Evolutionary conservation across 2,113 vertebrate species (phyloP).

Genomic region (Colinus virginianus): DNA sequence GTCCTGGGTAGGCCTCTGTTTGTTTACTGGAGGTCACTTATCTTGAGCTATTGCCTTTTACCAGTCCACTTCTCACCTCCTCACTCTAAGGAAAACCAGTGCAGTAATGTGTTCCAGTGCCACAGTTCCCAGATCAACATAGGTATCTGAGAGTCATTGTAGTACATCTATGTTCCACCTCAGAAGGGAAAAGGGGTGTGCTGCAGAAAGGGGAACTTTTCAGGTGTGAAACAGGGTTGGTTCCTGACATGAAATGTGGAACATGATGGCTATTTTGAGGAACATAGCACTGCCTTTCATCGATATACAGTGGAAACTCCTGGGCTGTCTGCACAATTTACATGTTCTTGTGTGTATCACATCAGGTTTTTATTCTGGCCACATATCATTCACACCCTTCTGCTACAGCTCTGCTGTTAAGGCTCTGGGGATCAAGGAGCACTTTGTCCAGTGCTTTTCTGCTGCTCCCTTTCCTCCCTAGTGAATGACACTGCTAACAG

Average conservation of each 20-base stretch:
- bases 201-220: background rate
- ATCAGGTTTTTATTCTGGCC: fast-evolving
- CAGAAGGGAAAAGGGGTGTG: background rate
- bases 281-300: background rate
- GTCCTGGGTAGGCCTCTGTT: slow-evolving; percentile 1
- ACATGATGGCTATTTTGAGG: background rate
- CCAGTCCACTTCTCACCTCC: background rate
- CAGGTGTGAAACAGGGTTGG: background rate
- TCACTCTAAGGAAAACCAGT: background rate
- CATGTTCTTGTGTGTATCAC: background rate
- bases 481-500: background rate
- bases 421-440: background rate
- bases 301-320: background rate
- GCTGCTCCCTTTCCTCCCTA: background rate
- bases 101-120: background rate
- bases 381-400: background rate
- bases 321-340: background rate
- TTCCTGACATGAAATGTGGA: background rate
- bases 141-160: background rate
- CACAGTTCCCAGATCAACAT: background rate
- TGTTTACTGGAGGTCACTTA: slow-evolving; percentile 20
- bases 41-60: slow-evolving; percentile 20
- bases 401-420: background rate
- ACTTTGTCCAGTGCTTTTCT: background rate
- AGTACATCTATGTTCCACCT: background rate